Conservation (phyloP, 2,888 invertebrate species). For the Hemaris fuciformis region DNA sequence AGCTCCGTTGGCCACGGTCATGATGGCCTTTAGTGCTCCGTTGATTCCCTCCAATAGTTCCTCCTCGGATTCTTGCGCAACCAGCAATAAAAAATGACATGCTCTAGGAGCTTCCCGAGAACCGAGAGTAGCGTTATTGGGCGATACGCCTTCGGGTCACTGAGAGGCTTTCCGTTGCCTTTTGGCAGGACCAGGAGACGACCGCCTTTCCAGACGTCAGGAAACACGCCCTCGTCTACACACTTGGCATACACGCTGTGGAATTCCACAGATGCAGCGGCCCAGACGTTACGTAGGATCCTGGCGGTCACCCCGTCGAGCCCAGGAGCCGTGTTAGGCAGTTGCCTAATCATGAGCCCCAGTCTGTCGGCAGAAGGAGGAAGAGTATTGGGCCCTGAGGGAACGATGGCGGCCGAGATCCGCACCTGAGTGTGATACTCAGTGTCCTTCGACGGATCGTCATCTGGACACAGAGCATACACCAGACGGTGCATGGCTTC, state of each 20-base stretch:
- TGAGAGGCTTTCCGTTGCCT: constrained; percentile 25
- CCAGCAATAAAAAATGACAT: constrained; percentile 18
- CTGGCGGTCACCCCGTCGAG: too few relatives aligned
- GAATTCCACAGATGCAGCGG: constrained; percentile 22
- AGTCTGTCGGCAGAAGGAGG: too few relatives aligned
- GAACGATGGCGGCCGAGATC: constrained; percentile 20
- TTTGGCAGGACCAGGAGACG: constrained; percentile 30
- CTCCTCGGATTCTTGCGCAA: background rate
- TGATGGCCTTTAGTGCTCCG: background rate
- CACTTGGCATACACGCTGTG: constrained; percentile 19
- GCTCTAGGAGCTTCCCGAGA: constrained; percentile 38
- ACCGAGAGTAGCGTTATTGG: constrained; percentile 25
- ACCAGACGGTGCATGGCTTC: constrained; percentile 26
- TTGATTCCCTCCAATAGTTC: background rate
- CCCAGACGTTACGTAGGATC: too few relatives aligned
- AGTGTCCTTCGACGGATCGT: too few relatives aligned
- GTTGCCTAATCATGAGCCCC: too few relatives aligned
- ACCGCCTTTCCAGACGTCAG: constrained; percentile 31
- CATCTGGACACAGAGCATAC: constrained; percentile 31
- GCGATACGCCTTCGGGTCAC: constrained; percentile 32
- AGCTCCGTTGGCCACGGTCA: background rate
- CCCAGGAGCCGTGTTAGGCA: too few relatives aligned
- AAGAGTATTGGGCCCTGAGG: constrained; percentile 22
- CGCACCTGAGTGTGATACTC: constrained; percentile 30
- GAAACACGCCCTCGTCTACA: constrained; percentile 28